Conservation (phyloP, 2,113 vertebrate species). For the Lonchura striata region DNA sequence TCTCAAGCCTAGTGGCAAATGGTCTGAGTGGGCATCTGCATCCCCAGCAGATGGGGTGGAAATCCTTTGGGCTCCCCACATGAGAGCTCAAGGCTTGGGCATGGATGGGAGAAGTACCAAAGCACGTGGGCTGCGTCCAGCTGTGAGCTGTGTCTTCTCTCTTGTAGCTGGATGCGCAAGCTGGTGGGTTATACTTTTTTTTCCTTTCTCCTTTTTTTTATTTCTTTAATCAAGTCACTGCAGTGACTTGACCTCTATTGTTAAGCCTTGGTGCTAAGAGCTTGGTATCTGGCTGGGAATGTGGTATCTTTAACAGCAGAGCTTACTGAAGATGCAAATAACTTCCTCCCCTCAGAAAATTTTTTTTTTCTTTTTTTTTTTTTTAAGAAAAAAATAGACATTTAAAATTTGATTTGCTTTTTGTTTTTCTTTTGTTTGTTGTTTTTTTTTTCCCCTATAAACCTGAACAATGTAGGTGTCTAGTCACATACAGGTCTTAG, state of each 20-base stretch:
- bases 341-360: conserved; percentile 67
- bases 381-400: conserved; percentile 33
- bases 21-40: neutral
- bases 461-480: conserved; percentile 96
- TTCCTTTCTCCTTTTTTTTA: neutral
- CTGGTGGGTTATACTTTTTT: conserved; percentile 2
- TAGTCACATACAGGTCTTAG: conserved; percentile 99
- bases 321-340: conserved; percentile 78
- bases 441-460: conserved; percentile 64
- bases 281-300: conserved; percentile 81
- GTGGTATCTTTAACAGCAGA: conserved; percentile 78
- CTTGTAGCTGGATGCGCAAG: neutral
- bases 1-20: neutral
- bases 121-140: neutral
- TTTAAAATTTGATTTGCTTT: conserved; percentile 87
- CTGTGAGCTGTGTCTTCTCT: neutral
- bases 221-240: conserved; percentile 80
- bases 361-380: neutral
- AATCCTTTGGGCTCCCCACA: neutral
- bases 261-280: conserved; percentile 77
- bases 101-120: neutral
- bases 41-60: neutral
- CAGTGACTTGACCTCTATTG: conserved; percentile 76
- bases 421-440: conserved; percentile 75
- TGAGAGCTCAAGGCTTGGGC: neutral